Base-by-base conservation (phyloP, 2,113 vertebrate genomes). In the Casuarius casuarius region DNA sequence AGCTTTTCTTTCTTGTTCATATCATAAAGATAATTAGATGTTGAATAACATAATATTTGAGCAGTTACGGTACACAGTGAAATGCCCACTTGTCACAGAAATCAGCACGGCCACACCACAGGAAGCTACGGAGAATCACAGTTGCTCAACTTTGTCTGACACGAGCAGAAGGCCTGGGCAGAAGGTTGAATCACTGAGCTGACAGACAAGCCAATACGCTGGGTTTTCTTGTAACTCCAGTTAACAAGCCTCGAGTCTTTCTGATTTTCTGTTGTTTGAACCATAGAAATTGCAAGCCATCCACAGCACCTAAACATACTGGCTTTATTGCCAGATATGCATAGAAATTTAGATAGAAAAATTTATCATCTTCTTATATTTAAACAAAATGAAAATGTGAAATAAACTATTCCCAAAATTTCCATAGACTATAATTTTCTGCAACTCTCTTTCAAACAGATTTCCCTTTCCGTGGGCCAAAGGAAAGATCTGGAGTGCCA, bases 121-220 rank as follows among this genome's bases (percentile, higher is more conserved):
- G 59, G 31, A 33, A 33, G 46, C 18, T 48, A 48, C 18, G 13
- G 31, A 19, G 33, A 61, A 33, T 31, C 18, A 33, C 33, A 19
- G 0, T 26, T 88, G 74, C 62, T 72, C 29, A 51, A 10, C 46
- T 63, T 5, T 0, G 72, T 3, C 0, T 0, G 40, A 21, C 35
- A 13, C 48, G 89, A 42, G 62, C 29, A 77, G 42, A 71, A 92
- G 74, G 14, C 31, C 71, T 29, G 26, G 48, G 85, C 67, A 90
- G 23, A 54, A 2, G 11, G 49, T 67, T 56, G 44, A 81, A 87
- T 46, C n/a, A 54, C 46, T 46, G 52, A 48, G 40, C 26, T 7
- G 70, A 67, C 48, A 84, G 70, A 82, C n/a, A 61, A 52, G n/a
- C 14, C 54, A 76, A 19, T 20, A 59, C 15, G 19, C 2, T 29